A percentile compares a stretch with the other conserved stretches of the same genome.
These are phyloP conservation scores for Pyrrhia umbra DNA, from an alignment of 2,888 invertebrate species.

Conservation along the genomic window DNA sequence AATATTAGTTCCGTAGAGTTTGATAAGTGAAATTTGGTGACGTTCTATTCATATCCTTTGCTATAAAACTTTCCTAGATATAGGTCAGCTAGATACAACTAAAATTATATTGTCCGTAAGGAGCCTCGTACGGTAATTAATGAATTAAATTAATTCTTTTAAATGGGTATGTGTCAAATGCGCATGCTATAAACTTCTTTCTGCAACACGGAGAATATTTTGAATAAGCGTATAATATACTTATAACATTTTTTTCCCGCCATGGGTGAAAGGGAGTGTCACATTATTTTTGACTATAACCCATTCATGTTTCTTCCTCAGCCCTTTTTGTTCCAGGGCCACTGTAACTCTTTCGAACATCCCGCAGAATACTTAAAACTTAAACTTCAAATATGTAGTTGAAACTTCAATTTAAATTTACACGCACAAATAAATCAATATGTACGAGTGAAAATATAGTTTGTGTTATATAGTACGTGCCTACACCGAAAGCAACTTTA, in stretches of 20 bases:
- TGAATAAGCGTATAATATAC: too few species aligned
- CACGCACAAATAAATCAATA: not conserved
- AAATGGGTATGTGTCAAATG: too few species aligned
- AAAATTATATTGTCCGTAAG: not conserved
- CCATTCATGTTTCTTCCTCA: too few species aligned
- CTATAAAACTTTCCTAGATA: not conserved
- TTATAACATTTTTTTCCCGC: too few species aligned
- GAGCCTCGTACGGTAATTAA: not conserved
- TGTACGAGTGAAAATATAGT: not conserved
- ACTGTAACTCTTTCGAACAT: too few species aligned
- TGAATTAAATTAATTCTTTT: not conserved
- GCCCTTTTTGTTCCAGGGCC: too few species aligned
- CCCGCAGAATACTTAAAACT: too few species aligned
- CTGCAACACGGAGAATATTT: too few species aligned
- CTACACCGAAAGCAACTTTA: not conserved
- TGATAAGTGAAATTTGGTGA: conserved; percentile 8
- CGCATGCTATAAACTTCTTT: too few species aligned
- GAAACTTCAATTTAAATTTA: not conserved
- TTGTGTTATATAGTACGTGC: not conserved
- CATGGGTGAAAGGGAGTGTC: too few species aligned
- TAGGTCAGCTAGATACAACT: not conserved
- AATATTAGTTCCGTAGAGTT: conserved; percentile 19
- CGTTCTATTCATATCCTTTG: not conserved
- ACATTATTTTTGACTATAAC: too few species aligned
- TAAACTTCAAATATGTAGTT: too few species aligned